phyloP scores from a whole-genome alignment of 2,888 invertebrate genomes.

The Coelinius sp. region DNA sequence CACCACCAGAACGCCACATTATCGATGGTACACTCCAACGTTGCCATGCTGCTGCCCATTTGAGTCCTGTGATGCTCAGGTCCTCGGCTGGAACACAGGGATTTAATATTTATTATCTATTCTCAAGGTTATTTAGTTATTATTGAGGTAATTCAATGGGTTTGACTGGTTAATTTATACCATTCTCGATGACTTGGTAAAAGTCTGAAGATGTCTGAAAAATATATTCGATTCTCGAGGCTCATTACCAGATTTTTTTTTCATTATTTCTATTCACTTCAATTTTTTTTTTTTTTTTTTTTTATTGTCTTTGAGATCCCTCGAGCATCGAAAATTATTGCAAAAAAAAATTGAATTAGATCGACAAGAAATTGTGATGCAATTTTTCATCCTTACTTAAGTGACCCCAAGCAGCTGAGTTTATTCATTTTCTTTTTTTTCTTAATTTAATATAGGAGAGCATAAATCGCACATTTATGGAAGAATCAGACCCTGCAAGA shows the following conservation, averaged over 20 bases:
- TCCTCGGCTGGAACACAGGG: constrained; percentile 76
- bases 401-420: constrained; percentile 69
- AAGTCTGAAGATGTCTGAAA: not conserved
- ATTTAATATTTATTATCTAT: constrained; percentile 45
- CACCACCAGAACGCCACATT: constrained; percentile 68
- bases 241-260: not conserved
- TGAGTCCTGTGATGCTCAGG: constrained; percentile 81
- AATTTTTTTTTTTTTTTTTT: constrained; percentile 4
- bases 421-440: constrained; percentile 43
- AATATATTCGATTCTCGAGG: constrained; percentile 25
- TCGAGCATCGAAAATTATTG: constrained; percentile 27
- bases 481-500: constrained; percentile 53
- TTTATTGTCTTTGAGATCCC: not conserved
- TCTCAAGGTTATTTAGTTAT: constrained; percentile 18
- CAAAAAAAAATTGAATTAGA: constrained; percentile 20
- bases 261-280: constrained; percentile 1
- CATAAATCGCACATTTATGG: constrained; percentile 56
- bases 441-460: constrained; percentile 55
- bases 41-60: constrained; percentile 79
- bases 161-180: not conserved
- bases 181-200: not conserved
- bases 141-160: not conserved
- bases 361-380: constrained; percentile 27
- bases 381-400: constrained; percentile 57
- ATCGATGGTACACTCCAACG: constrained; percentile 70